A percentile compares a stretch with the other conserved stretches of the same genome.
phyloP scores from a whole-genome alignment of 2,797 vertebrate genomes.

The Anguilla marmorata region DNA sequence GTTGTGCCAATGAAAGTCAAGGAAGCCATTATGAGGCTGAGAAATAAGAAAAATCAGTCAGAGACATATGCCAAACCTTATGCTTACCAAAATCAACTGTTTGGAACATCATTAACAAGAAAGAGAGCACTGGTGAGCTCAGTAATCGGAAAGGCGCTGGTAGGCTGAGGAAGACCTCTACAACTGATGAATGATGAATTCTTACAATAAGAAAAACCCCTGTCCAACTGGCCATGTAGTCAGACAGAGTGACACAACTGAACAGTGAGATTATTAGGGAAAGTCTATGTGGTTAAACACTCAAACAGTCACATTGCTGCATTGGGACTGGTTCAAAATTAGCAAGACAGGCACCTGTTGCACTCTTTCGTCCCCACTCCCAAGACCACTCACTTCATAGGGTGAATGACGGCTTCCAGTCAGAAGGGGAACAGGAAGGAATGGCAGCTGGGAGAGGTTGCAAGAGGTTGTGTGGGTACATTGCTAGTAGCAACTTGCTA shows the following conservation, averaged over 20 bases:
- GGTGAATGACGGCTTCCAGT: background rate
- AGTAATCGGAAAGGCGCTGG: too few species aligned
- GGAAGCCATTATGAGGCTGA: too few species aligned
- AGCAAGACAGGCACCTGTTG: background rate
- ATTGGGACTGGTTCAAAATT: background rate
- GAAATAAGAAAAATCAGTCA: too few species aligned
- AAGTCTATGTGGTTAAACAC: background rate
- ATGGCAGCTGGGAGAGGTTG: background rate
- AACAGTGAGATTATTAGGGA: background rate
- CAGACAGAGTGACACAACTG: background rate
- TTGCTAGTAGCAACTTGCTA: background rate
- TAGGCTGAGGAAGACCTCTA: too few species aligned
- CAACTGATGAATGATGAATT: too few species aligned
- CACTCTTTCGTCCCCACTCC: background rate
- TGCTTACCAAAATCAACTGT: too few species aligned
- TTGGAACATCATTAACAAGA: too few species aligned
- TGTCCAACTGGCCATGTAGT: background rate
- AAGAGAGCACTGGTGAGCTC: too few species aligned
- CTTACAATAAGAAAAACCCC: too few species aligned
- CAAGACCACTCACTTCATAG: background rate
- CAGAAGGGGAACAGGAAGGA: background rate
- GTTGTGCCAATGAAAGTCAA: too few species aligned
- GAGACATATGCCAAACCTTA: too few species aligned
- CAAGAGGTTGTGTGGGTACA: background rate
- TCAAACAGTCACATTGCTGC: background rate